Base-by-base conservation (phyloP, 92 coral and sea anemone genomes). In the Parazoanthus darwini region DNA sequence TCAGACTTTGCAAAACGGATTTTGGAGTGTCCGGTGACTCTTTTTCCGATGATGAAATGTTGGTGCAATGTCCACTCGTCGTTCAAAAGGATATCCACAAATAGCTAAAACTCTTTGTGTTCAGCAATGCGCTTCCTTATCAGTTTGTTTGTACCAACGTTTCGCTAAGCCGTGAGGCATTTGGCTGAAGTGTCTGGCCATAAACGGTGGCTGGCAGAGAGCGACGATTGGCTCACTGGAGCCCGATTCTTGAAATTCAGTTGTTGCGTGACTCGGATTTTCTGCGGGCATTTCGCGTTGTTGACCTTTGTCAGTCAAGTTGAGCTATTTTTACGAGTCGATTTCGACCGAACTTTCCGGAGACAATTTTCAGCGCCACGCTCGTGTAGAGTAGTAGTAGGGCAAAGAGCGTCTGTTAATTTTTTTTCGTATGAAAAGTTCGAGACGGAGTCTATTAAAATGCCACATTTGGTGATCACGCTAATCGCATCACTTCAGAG, bases 131-230 rank as follows among this genome's bases (percentile, higher is more conserved):
- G 43, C 20, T 76, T n/a, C 80, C 46, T 76, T 36, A 36, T 35
- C 44, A 29, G 44, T 74, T 42, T 33, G 37, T 74, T 3, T 22
- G 46, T 18, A 76, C 42, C 48, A 76, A 76, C 26, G 54, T 18
- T 76, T 76, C 42, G 26, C 80, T 76, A 44, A 76, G 54, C 46
- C 54, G 80, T 18, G 25, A 76, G 43, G n/a, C 16, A 20, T 76
- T 20, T 76, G 54, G 80, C 33, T 36, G 80, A 76, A 76, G 35
- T 76, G 46, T 37, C 79, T 14, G 80, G n/a, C n/a, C 46, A 76
- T 39, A 42, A 39, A 76, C 14, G 46, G 26, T 37, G 79, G 77
- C 77, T 39, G 18, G 18, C 15, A 15, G 33, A 26, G 42, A 38
- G 77, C 77, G 46, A 74, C 3, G 23, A 39, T 37, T 39, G 80